Evolutionary conservation across 1,140 invertebrate species (phyloP), one percentile per base, ranked within the genome.

Genomic region (Cydia amplana): DNA sequence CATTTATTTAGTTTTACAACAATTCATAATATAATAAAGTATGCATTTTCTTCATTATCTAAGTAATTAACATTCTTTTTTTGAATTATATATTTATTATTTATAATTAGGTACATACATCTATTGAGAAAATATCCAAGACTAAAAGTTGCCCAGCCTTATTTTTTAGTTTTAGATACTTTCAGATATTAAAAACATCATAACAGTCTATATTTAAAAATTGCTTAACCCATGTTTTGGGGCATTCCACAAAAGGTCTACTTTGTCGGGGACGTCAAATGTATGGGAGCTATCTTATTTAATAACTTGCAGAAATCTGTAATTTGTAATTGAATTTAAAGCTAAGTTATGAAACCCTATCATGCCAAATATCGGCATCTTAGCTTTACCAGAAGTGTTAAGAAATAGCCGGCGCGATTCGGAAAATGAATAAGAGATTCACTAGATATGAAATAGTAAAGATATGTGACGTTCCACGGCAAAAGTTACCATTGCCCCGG

Each of bases 81-180:
- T 60, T 60, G 18, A 60, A 60, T 60, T 60, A 23, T 60, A 60
- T 20, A 60, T 60, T 60, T 60, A 23, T 18, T 23, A 23, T 60
- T 60, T 60, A 76, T 74, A 72, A 67, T 4, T 28, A 25, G 25
- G 74, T 51, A 64, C 65, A 76, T 51, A 64, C 65, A 76, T 55
- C 18, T 77, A 74, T 76, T 65, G 78, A 79, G 82, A 75, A 80
- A 79, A 78, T 81, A 84, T 84, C 78, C 72, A 79, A 83, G 80
- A 79, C 72, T 76, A 46, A 75, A 78, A 60, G 20, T 63, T 28
- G 55, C 84, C 85, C 85, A 86, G 83, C 85, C 83, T 86, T 78
- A 25, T 18, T 73, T 73, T 46, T 74, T 73, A 77, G 65, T 70
- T 70, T 70, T 40, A 73, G 40, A 73, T 73, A 49, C 32, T 80